A percentile compares a stretch with the other conserved stretches of the same genome.
phyloP scores from a whole-genome alignment of 2,888 invertebrate species.

The Zonitis immaculata region DNA sequence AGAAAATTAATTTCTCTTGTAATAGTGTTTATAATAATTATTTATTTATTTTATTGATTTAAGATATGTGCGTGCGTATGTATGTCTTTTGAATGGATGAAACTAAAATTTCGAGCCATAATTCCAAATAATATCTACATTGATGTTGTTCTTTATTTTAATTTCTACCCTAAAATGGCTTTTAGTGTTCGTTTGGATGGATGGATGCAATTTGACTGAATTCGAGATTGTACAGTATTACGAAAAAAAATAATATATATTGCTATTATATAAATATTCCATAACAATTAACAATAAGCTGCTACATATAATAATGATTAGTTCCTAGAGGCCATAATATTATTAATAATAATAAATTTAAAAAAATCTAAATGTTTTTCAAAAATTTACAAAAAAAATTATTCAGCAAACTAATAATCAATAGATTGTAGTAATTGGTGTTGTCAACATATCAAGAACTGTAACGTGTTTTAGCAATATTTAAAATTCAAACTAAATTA shows the following conservation, averaged over 20 bases:
- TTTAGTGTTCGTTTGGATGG: not conserved
- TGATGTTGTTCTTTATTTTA: too few relatives aligned
- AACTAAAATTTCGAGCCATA: not conserved
- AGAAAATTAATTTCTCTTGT: conserved; percentile 14
- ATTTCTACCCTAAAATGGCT: too few relatives aligned
- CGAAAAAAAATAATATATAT: conserved; percentile 36
- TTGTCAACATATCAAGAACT: conserved; percentile 47
- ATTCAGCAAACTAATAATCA: conserved; percentile 19
- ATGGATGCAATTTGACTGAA: not conserved
- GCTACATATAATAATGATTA: conserved; percentile 33
- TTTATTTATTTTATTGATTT: conserved; percentile 23
- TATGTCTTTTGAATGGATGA: not conserved
- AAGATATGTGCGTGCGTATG: conserved; percentile 9
- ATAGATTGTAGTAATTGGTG: conserved; percentile 40
- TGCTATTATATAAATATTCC: conserved; percentile 37
- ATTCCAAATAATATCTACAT: not conserved
- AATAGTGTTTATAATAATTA: conserved; percentile 23
- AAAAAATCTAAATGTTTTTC: conserved; percentile 37
- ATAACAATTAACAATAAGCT: conserved; percentile 24
- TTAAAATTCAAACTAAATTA: conserved; percentile 2
- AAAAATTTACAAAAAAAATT: conserved; percentile 23
- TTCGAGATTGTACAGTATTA: conserved; percentile 46
- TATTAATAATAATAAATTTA: not conserved
- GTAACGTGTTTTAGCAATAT: conserved; percentile 43
- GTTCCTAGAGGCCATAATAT: conserved; percentile 43